These are phyloP conservation scores for Artibeus jamaicensis DNA, from an alignment of 2,797 vertebrate genomes.

Conservation along the genomic window DNA sequence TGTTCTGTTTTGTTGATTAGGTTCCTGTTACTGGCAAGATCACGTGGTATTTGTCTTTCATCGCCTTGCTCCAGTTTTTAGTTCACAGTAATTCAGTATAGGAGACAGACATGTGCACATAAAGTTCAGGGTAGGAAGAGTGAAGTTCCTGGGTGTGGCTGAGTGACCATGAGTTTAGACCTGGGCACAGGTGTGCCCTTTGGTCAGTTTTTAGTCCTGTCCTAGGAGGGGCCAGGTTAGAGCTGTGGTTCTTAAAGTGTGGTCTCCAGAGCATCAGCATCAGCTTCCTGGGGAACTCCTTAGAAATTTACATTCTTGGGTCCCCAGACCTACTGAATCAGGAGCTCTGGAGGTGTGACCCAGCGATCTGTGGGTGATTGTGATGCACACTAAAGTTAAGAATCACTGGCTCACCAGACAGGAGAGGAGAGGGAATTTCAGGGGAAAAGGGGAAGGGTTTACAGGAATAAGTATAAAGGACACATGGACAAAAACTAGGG, in stretches of 20 bases:
- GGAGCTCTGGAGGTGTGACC: too few relatives aligned
- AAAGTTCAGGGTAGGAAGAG: too few relatives aligned
- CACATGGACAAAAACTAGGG: too few relatives aligned
- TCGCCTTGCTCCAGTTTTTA: neutral
- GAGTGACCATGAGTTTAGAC: neutral
- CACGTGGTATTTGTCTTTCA: too few relatives aligned
- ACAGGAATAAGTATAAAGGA: too few relatives aligned
- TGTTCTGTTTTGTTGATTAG: too few relatives aligned
- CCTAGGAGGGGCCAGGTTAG: too few relatives aligned
- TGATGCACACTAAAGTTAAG: rapidly evolving
- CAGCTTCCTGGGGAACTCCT: neutral
- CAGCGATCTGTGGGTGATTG: neutral
- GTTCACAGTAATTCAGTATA: neutral
- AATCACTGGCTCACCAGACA: neutral
- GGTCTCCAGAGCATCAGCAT: too few relatives aligned
- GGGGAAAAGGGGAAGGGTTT: too few relatives aligned
- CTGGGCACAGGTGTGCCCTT: neutral
- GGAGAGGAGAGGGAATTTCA: too few relatives aligned
- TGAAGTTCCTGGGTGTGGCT: neutral
- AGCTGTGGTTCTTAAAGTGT: neutral
- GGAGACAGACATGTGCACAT: neutral
- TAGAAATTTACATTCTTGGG: neutral
- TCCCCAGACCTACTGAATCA: neutral
- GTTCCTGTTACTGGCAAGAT: too few relatives aligned
- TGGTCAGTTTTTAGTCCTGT: neutral